Percentiles rank a stretch among this genome's conserved stretches.
phyloP scores from a whole-genome alignment of 2,113 vertebrate species.

The Macquaria australasica region DNA sequence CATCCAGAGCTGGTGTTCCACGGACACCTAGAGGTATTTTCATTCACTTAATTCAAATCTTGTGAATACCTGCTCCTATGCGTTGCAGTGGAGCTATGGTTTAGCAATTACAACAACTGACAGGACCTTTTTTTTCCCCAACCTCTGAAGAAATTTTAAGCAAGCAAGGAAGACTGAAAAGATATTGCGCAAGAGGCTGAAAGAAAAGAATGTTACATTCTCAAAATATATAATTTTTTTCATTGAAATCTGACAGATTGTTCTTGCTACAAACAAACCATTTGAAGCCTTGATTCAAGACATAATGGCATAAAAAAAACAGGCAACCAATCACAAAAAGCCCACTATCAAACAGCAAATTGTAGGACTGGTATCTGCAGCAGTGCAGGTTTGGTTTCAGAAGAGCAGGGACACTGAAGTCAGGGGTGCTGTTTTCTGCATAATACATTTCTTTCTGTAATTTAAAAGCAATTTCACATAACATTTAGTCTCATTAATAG shows the following conservation, averaged over 20 bases:
- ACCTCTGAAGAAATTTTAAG: constrained; percentile 13
- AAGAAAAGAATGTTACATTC: constrained; percentile 8
- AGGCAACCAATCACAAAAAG: not conserved
- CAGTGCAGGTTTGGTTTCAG: not conserved
- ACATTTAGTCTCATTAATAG: not conserved
- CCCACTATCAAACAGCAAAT: not conserved
- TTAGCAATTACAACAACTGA: constrained; percentile 48
- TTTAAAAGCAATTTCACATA: too few relatives aligned
- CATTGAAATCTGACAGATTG: constrained; percentile 3
- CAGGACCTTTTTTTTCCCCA: not conserved
- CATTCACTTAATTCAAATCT: constrained; percentile 44
- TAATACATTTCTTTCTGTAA: not conserved
- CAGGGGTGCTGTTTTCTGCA: not conserved
- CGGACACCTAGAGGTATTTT: constrained; percentile 44
- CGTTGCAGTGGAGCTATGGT: not conserved
- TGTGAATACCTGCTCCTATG: constrained; percentile 8
- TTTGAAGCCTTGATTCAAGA: not conserved
- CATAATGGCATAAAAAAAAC: too few relatives aligned
- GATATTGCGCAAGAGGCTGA: not conserved
- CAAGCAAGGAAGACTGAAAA: not conserved
- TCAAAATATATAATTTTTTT: not conserved
- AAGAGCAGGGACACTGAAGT: not conserved
- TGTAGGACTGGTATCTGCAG: not conserved
- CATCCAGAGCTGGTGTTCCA: constrained; percentile 49
- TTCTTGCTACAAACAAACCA: not conserved